Base-by-base conservation (phyloP, 1,140 invertebrate genomes). In the Homarus americanus region DNA sequence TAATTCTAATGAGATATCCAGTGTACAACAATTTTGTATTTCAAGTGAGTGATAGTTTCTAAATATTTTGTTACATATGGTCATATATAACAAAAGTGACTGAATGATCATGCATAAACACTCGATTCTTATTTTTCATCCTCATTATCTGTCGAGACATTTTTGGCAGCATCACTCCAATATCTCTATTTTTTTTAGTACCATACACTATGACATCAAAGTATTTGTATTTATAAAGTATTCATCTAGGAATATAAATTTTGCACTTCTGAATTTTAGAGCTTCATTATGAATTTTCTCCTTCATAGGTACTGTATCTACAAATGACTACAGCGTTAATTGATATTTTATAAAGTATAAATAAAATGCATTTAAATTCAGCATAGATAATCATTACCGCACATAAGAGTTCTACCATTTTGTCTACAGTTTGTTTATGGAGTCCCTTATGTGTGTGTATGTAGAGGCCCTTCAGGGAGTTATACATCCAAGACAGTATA, bases 371-470 rank as follows among this genome's bases (percentile, higher is more conserved):
- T 66, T 66, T 66, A 28, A 28, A 66, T 66, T 32, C 63, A 66
- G 63, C 63, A 66, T 66, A 66, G 63, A 66, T 66, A 66, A 66
- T 66, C 63, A 66, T 66, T 66, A 66, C 7, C 4, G 63, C n/a
- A 66, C 63, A 66, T 66, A 28, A 66, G 28, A 66, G n/a, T 66
- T 66, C 63, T 66, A 66, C 63, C 9, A 5, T 66, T 32, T 66
- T n/a, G 32, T 7, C 24, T 66, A 66, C n/a, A n/a, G n/a, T n/a
- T n/a, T n/a, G n/a, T n/a, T n/a, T n/a, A n/a, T n/a, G n/a, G n/a
- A n/a, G n/a, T n/a, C n/a, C n/a, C n/a, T n/a, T n/a, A n/a, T n/a
- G n/a, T n/a, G n/a, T n/a, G n/a, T n/a, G n/a, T n/a, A n/a, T n/a
- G n/a, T n/a, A n/a, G n/a, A n/a, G n/a, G n/a, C n/a, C n/a, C n/a